Percentiles rank a stretch among this genome's conserved stretches.
phyloP scores from a whole-genome alignment of 2,113 vertebrate species.

The Nibea albiflora region DNA sequence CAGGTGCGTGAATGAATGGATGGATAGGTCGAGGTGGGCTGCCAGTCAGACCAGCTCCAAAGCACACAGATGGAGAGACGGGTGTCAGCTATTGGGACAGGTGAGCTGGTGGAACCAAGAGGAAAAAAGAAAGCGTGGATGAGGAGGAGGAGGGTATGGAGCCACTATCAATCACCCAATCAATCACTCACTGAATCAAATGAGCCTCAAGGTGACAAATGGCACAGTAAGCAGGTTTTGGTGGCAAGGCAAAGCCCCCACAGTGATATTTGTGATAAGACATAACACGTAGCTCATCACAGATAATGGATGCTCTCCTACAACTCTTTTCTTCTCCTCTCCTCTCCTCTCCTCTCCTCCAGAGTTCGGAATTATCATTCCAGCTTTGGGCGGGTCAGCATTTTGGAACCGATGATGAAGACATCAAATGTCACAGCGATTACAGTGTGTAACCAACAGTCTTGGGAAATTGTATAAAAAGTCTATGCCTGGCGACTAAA shows the following conservation, averaged over 20 bases:
- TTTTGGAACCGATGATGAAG: too few relatives aligned
- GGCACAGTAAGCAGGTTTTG: constrained; percentile 24
- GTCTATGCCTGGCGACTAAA: too few relatives aligned
- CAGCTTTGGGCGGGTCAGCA: too few relatives aligned
- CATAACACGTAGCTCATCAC: neutral
- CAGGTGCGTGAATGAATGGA: neutral
- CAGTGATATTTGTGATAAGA: constrained; percentile 13
- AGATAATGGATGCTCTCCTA: neutral
- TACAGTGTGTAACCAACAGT: too few relatives aligned
- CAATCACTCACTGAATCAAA: constrained; percentile 48
- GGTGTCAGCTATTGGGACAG: constrained; percentile 46
- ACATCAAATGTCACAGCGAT: too few relatives aligned
- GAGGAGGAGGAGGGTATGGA: neutral
- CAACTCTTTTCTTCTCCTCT: neutral
- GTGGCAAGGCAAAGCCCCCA: neutral
- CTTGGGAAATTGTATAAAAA: too few relatives aligned
- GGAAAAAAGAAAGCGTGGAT: constrained; percentile 8
- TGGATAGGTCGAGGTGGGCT: constrained; percentile 29
- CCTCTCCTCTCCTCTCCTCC: too few relatives aligned
- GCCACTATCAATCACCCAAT: constrained; percentile 36
- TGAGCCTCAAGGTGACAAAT: constrained; percentile 15
- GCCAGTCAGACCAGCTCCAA: constrained; percentile 37
- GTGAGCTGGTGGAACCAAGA: constrained; percentile 46
- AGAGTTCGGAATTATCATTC: too few relatives aligned
- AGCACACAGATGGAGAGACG: constrained; percentile 30